Evolutionary conservation across 2,113 vertebrate species (phyloP).

Genomic region (Dipodomys ordii): DNA sequence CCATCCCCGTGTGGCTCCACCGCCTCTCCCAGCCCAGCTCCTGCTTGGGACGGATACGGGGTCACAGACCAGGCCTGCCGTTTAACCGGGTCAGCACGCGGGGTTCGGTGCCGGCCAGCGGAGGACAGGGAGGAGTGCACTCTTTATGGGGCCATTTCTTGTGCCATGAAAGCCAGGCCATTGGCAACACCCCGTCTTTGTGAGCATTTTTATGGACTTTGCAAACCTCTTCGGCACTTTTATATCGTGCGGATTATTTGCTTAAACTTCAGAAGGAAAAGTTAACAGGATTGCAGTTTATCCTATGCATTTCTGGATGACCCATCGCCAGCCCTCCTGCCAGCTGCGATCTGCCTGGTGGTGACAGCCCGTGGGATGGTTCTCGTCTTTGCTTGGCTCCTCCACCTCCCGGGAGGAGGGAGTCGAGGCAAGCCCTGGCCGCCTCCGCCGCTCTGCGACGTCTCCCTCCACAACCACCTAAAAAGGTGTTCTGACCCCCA

Average conservation of each 20-base stretch:
- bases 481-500: slow-evolving; percentile 33
- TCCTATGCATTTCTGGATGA: slow-evolving; percentile 67
- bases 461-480: slow-evolving; percentile 14
- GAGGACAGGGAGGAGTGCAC: slow-evolving; percentile 78
- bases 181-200: slow-evolving; percentile 86
- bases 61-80: too few species aligned
- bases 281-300: slow-evolving; percentile 70
- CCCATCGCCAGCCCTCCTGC: neutral
- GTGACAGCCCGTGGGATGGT: neutral
- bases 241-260: slow-evolving; percentile 76
- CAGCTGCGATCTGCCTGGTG: neutral
- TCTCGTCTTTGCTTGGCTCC: too few species aligned
- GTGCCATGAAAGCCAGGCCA: slow-evolving; percentile 87
- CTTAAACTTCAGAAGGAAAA: slow-evolving; percentile 67
- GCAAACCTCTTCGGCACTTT: slow-evolving; percentile 83
- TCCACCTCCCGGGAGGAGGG: neutral
- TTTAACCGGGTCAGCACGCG: too few species aligned
- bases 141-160: slow-evolving; percentile 88
- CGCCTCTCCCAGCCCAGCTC: neutral
- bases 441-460: neutral
- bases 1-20: slow-evolving; percentile 60
- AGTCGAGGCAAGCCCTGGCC: neutral
- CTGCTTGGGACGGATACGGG: too few species aligned
- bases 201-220: slow-evolving; percentile 87
- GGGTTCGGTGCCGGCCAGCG: neutral